Base-by-base conservation (phyloP, 1,140 invertebrate species). In the Sweltsa coloradensis region DNA sequence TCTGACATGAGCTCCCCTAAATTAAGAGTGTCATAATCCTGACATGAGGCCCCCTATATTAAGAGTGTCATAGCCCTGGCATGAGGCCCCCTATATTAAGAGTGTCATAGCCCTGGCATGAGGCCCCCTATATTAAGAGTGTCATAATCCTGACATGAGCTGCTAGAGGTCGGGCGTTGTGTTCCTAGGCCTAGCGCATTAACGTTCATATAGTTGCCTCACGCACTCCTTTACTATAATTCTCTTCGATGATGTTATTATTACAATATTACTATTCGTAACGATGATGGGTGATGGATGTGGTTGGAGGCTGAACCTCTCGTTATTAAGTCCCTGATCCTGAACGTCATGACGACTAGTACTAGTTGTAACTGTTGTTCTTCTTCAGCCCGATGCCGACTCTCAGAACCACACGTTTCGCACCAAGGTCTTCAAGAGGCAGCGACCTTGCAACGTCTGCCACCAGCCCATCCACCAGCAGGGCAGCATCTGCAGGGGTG, bases 401-500 rank as follows among this genome's bases (percentile, higher is more conserved):
- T 34, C 49, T 5, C 61, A 63, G 49, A 56, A 55, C 34, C 83
- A 85, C 63, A 70, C 79, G 29, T 85, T 84, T 60, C 74, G 79
- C 19, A 76, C 72, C 53, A 85, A 85, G 62, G 73, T 74, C 43
- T 73, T 85, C 61, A 76, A 79, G 55, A 83, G 81, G 57, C 73
- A 80, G 1, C 66, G 80, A 50, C 78, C 78, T 22, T 85, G 83
- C 62, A 79, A 85, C 61, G 71, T 83, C 60, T 85, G 83, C 60
- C 81, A 84, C 60, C 81, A 84, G 62, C 75, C 79, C 39, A 76
- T 85, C 48, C 71, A 79, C 59, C 78, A 81, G 55, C 77, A 83
- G 61, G 83, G 79, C 47, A 81, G 76, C 44, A 81, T 77, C 60
- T 85, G 83, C 60, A 69, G 81, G 79, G 81, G 83, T 81, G 62